Evolutionary conservation across 2,113 vertebrate genomes (phyloP).

Genomic region (Cyprinodon brontotheroides): DNA sequence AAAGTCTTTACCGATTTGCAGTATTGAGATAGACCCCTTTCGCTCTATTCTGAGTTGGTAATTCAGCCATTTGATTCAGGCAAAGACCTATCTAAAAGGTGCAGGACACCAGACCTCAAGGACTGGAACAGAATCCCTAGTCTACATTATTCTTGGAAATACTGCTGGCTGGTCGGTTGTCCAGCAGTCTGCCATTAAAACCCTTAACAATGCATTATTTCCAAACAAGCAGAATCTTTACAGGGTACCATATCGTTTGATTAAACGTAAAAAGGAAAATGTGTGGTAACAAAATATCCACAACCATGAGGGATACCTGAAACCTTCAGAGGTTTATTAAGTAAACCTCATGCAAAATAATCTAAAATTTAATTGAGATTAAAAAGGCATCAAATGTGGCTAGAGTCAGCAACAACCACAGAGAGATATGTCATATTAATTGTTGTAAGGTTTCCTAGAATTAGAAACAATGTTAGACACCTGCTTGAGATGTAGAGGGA

Average conservation of each 20-base stretch:
- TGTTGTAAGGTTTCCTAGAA: background rate
- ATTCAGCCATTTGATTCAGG: too few relatives aligned
- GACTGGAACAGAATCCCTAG: too few relatives aligned
- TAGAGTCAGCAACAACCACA: too few relatives aligned
- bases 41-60: too few relatives aligned
- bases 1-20: too few relatives aligned
- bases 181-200: background rate
- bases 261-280: background rate
- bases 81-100: too few relatives aligned
- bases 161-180: too few relatives aligned
- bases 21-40: too few relatives aligned
- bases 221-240: background rate
- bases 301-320: background rate
- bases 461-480: too few relatives aligned
- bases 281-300: background rate
- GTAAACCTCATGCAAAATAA: background rate
- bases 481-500: too few relatives aligned
- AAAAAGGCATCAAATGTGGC: background rate
- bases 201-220: background rate
- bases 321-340: background rate
- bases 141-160: too few relatives aligned
- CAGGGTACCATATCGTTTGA: background rate
- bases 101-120: too few relatives aligned
- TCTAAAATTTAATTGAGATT: background rate
- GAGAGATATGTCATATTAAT: background rate